Evolutionary conservation across 2,797 vertebrate genomes (phyloP).

Genomic region (Nothura maculosa): DNA sequence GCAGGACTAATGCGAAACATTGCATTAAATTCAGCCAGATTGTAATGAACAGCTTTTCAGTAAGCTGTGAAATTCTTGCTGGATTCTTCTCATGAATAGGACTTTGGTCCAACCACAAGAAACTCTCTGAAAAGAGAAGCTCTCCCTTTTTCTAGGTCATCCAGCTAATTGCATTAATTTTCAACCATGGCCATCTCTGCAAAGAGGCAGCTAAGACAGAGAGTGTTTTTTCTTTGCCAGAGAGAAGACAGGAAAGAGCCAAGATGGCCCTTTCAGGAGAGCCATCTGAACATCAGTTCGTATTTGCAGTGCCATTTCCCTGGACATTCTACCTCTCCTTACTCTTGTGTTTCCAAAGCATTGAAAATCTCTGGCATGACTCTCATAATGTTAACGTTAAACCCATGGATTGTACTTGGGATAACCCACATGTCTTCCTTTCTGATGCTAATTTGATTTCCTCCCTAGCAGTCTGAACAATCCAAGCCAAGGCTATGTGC

Average conservation of each 20-base stretch:
- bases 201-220: slow-evolving; percentile 17
- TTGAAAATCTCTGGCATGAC: slow-evolving; percentile 27
- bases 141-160: slow-evolving; percentile 46
- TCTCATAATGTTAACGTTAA: slow-evolving; percentile 63
- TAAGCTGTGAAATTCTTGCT: slow-evolving; percentile 62
- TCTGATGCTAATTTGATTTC: slow-evolving; percentile 62
- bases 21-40: slow-evolving; percentile 8
- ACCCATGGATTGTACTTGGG: slow-evolving; percentile 27
- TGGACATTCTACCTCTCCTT: slow-evolving; percentile 31
- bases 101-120: slow-evolving; percentile 39
- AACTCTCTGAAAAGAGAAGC: slow-evolving; percentile 26
- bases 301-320: slow-evolving; percentile 56
- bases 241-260: background rate
- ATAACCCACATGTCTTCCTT: slow-evolving; percentile 15
- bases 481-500: slow-evolving; percentile 45
- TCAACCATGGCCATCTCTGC: background rate
- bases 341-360: slow-evolving; percentile 1
- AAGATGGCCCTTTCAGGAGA: background rate
- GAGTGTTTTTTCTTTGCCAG: slow-evolving; percentile 2
- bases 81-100: slow-evolving; percentile 38
- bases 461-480: slow-evolving; percentile 61
- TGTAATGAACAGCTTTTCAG: slow-evolving; percentile 32
- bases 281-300: slow-evolving; percentile 59
- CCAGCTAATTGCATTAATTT: slow-evolving; percentile 50
- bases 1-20: slow-evolving; percentile 16